These are phyloP conservation scores for Ischnus inquisitorius DNA, from an alignment of 2,888 invertebrate genomes.

Conservation along the genomic window DNA sequence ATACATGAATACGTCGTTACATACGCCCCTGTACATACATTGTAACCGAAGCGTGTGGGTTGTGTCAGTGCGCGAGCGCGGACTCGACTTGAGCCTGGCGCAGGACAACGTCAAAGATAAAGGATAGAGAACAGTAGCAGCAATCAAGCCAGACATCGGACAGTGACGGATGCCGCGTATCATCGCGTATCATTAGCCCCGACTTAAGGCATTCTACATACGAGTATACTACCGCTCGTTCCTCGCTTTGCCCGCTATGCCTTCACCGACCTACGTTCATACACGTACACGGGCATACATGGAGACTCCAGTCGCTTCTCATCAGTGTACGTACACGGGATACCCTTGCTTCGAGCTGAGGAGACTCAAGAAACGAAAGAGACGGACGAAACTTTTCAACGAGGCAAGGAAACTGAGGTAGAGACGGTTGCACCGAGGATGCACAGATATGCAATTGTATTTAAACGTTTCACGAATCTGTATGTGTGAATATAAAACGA, in stretches of 20 bases:
- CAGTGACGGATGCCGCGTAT: conserved; percentile 85
- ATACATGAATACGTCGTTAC: conserved; percentile 18
- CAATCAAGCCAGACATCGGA: conserved; percentile 84
- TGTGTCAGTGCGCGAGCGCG: conserved; percentile 25
- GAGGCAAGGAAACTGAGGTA: conserved; percentile 56
- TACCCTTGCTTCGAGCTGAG: not conserved
- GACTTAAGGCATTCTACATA: conserved; percentile 78
- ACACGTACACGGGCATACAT: conserved; percentile 20
- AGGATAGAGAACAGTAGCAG: conserved; percentile 84
- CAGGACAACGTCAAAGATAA: conserved; percentile 78
- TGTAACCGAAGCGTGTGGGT: conserved; percentile 21
- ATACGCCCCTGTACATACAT: conserved; percentile 38
- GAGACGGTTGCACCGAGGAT: conserved; percentile 38
- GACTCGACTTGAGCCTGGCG: conserved; percentile 41
- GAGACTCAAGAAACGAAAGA: conserved; percentile 37
- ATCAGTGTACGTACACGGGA: conserved; percentile 17
- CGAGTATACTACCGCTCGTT: conserved; percentile 66
- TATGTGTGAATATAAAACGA: not conserved
- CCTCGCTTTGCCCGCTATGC: conserved; percentile 48
- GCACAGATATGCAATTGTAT: conserved; percentile 56
- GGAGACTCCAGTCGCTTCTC: conserved; percentile 46
- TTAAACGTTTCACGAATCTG: conserved; percentile 2
- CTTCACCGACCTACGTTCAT: conserved; percentile 44
- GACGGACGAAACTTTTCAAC: conserved; percentile 58
- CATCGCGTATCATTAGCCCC: conserved; percentile 84